phyloP scores from a whole-genome alignment of 2,113 vertebrate species.

The Scartelaos histophorus region DNA sequence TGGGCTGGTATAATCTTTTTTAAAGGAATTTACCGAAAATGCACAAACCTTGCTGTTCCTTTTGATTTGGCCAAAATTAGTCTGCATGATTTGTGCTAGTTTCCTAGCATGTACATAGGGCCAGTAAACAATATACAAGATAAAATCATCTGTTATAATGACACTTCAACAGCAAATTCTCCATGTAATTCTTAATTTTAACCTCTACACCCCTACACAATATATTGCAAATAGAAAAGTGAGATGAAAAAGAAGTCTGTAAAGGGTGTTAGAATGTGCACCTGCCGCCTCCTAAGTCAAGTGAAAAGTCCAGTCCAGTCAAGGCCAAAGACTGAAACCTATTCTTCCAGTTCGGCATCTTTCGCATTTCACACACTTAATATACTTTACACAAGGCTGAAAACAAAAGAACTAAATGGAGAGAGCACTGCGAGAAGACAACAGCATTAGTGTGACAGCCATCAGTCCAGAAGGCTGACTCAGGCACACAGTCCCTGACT shows the following conservation, averaged over 20 bases:
- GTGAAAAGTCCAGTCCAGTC: conserved; percentile 17
- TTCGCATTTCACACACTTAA: conserved; percentile 10
- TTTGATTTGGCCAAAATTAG: no score
- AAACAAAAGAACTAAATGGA: conserved; percentile 5
- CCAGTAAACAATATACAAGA: no score
- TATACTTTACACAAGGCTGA: conserved; percentile 23
- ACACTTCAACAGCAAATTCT: no score
- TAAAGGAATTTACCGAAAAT: no score
- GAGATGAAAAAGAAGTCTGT: neutral
- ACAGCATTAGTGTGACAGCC: conserved; percentile 5
- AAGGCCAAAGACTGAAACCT: conserved; percentile 10
- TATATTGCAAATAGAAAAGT: neutral
- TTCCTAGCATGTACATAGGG: no score
- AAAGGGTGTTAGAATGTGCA: conserved; percentile 14
- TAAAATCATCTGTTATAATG: no score
- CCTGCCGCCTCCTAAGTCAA: conserved; percentile 6
- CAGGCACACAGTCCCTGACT: conserved; percentile 13
- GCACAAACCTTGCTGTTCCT: no score
- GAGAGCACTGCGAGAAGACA: neutral
- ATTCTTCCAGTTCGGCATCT: conserved; percentile 14
- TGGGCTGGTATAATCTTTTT: no score
- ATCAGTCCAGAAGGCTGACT: conserved; percentile 16
- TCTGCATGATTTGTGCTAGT: no score
- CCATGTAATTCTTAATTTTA: no score
- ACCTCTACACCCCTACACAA: no score